Evolutionary conservation across 2,113 vertebrate genomes (phyloP), one percentile per base, ranked within the genome.

Genomic region (Sinocyclocheilus anshuiensis): DNA sequence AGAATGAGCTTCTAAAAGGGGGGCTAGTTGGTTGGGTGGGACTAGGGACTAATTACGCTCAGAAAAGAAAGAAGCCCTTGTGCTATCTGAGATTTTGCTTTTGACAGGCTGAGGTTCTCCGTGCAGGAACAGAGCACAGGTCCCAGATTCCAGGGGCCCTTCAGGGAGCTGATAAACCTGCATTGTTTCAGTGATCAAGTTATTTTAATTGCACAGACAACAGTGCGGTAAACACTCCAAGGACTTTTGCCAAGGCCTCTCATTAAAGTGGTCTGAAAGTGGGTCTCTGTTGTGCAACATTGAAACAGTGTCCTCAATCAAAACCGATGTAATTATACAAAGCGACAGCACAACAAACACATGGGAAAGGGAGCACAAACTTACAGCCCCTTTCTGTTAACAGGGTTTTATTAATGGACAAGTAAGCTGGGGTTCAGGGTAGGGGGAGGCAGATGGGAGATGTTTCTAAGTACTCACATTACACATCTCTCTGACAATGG

Each of bases 401-500:
- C 20, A 57, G 67, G 65, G 67, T 42, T 83, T n/a, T 83, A 57
- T 53, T 39, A 74, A 74, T 42, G 81, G 26, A 53, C 61, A 4
- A 69, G 33, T 20, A 67, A 20, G 65, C 63, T 53, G 45, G 10
- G 2, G 45, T 45, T 45, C 42, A 10, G 45, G 45, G 26, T 3
- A 18, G 15, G 16, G 48, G 36, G 10, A 61, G 18, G 20, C 33
- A 61, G 77, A 80, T 61, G 11, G 50, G 22, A 55, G 6, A 80
- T 39, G 77, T 59, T 55, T 33, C 20, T 29, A 15, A 10, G 24
- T 22, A 90, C 95, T 94, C 95, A 98, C 97, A 55, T 98, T 98
- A 92, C 97, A 98, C 97, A 98, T 98, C 92, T 98, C 96, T 4
- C 97, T 96, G 86, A 98, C 97, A 0, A 98, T 97, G 6, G 97